Evolutionary conservation across 2,113 vertebrate genomes (phyloP).

Genomic region (Peromyscus californicus): DNA sequence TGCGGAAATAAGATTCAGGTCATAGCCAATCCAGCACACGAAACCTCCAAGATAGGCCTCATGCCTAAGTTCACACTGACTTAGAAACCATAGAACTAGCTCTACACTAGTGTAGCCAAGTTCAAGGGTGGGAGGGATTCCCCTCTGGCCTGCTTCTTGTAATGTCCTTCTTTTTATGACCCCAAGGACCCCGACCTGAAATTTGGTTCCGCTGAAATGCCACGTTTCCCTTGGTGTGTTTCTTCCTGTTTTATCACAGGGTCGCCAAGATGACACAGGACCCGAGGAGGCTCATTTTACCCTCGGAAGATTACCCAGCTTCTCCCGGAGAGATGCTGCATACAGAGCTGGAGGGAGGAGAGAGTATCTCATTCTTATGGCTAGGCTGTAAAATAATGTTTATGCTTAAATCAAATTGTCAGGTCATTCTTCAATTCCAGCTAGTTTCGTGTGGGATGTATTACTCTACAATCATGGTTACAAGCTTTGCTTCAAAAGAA

Average conservation of each 20-base stretch:
- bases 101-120: not conserved
- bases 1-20: conserved; percentile 53
- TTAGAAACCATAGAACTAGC: conserved; percentile 30
- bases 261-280: conserved; percentile 80
- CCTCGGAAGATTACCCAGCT: conserved; percentile 72
- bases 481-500: conserved; percentile 73
- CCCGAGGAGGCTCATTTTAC: conserved; percentile 68
- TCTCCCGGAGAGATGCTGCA: conserved; percentile 67
- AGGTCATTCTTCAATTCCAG: conserved; percentile 77
- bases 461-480: conserved; percentile 74
- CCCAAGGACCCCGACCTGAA: conserved; percentile 36
- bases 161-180: conserved; percentile 46
- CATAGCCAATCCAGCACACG: conserved; percentile 26
- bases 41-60: conserved; percentile 62
- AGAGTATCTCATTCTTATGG: conserved; percentile 75
- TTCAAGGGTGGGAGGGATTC: not conserved
- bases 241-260: conserved; percentile 71
- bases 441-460: conserved; percentile 73
- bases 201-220: conserved; percentile 63
- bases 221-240: not conserved
- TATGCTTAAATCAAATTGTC: conserved; percentile 84
- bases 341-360: conserved; percentile 74
- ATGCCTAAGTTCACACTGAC: not conserved
- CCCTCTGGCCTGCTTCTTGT: not conserved
- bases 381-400: conserved; percentile 83